Conservation (phyloP, 2,888 invertebrate genomes). For the Ceraclea dissimilis region DNA sequence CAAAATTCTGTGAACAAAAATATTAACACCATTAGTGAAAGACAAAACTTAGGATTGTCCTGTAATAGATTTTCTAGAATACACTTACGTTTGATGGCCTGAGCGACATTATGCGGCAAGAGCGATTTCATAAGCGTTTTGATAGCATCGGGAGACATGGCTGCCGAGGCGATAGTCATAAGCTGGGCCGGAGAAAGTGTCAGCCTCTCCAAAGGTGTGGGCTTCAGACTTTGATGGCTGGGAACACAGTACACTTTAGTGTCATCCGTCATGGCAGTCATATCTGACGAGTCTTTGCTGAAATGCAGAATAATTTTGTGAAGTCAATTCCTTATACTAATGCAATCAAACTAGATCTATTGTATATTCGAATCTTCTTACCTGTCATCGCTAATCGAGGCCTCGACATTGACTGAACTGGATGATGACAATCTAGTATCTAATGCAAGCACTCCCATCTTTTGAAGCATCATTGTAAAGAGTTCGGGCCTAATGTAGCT, state of each 20-base stretch:
- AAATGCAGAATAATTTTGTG: slow-evolving; percentile 5
- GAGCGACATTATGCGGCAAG: slow-evolving; percentile 56
- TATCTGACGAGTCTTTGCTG: slow-evolving; percentile 28
- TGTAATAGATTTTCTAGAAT: background rate
- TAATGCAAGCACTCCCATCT: slow-evolving; percentile 51
- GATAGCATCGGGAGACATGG: slow-evolving; percentile 72
- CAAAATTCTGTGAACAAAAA: slow-evolving; percentile 20
- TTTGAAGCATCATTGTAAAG: slow-evolving; percentile 65
- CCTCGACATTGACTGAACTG: slow-evolving; percentile 41
- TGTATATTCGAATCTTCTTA: slow-evolving; percentile 23
- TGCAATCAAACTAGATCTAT: background rate
- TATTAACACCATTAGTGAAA: background rate
- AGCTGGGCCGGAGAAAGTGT: slow-evolving; percentile 58
- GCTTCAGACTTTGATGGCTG: slow-evolving; percentile 20
- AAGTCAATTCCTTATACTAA: slow-evolving; percentile 9
- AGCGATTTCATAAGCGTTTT: slow-evolving; percentile 70
- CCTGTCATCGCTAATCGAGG: slow-evolving; percentile 53
- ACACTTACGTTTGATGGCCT: slow-evolving; percentile 45
- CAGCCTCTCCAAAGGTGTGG: slow-evolving; percentile 29
- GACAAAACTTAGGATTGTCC: too few relatives aligned
- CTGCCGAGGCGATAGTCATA: slow-evolving; percentile 69
- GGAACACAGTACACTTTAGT: slow-evolving; percentile 43
- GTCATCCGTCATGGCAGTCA: slow-evolving; percentile 63
- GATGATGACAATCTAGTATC: slow-evolving; percentile 30
- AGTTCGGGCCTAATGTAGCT: slow-evolving; percentile 76